phyloP scores from a whole-genome alignment of 2,888 invertebrate species.

The Melieria picta region DNA sequence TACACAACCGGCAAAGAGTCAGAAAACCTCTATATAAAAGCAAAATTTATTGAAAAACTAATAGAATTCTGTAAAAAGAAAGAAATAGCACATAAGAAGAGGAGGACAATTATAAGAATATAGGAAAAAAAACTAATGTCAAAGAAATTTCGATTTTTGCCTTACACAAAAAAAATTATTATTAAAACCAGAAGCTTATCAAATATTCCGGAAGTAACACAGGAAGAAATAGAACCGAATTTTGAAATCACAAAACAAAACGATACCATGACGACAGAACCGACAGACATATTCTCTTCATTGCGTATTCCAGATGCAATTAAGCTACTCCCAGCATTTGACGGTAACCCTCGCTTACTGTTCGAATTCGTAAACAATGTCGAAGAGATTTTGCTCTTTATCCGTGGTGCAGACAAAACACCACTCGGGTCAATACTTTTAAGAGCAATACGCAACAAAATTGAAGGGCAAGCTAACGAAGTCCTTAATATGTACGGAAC shows the following conservation, averaged over 20 bases:
- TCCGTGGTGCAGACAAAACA: constrained; percentile 30
- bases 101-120: no score
- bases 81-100: no score
- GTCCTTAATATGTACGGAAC: constrained; percentile 23
- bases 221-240: no score
- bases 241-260: no score
- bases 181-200: not conserved
- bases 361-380: constrained; percentile 20
- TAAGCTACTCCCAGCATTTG: not conserved
- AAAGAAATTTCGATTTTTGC: no score
- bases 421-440: constrained; percentile 35
- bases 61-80: no score
- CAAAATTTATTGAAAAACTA: no score
- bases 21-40: no score
- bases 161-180: not conserved
- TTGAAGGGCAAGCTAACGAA: constrained; percentile 41
- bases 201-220: not conserved
- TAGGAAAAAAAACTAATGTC: no score
- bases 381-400: constrained; percentile 37
- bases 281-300: not conserved
- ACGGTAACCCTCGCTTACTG: not conserved
- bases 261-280: no score
- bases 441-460: constrained; percentile 41
- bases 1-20: no score
- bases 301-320: not conserved